Evolutionary conservation across 2,797 vertebrate species (phyloP).

Genomic region (Lagocephalus sceleratus): DNA sequence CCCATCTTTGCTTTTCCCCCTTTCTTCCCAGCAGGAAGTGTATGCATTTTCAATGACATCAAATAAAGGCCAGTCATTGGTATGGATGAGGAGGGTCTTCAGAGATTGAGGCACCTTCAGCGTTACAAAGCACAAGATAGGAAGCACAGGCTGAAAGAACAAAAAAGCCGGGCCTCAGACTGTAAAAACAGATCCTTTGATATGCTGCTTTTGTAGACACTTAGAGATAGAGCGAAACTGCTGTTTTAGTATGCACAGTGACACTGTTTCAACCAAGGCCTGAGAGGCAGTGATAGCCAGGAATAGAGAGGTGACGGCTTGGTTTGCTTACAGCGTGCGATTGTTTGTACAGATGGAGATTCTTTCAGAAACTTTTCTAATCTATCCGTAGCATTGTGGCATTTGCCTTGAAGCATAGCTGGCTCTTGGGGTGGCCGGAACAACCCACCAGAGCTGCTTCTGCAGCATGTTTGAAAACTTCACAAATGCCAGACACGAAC

Average conservation of each 20-base stretch:
- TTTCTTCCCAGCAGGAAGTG: slow-evolving; percentile 49
- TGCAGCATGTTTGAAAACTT: slow-evolving; percentile 26
- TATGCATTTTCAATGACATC: slow-evolving; percentile 74
- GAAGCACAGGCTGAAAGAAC: slow-evolving; percentile 35
- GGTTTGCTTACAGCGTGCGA: slow-evolving; percentile 28
- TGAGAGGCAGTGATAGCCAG: slow-evolving; percentile 40
- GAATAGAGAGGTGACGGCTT: slow-evolving; percentile 4
- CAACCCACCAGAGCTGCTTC: slow-evolving; percentile 31
- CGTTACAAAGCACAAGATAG: slow-evolving; percentile 53
- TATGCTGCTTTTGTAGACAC: slow-evolving; percentile 37
- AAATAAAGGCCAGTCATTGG: slow-evolving; percentile 74
- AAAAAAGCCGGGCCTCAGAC: slow-evolving; percentile 26
- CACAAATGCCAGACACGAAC: slow-evolving; percentile 23
- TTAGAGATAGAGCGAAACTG: slow-evolving; percentile 32
- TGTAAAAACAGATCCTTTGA: slow-evolving; percentile 53
- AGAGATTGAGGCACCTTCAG: slow-evolving; percentile 62
- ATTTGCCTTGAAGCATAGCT: slow-evolving; percentile 41
- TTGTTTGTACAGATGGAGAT: slow-evolving; percentile 12
- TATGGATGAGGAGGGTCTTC: slow-evolving; percentile 64
- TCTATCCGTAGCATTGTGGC: slow-evolving; percentile 26
- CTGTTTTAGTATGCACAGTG: slow-evolving; percentile 42
- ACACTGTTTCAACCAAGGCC: slow-evolving; percentile 31
- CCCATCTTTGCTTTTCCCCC: slow-evolving; percentile 55
- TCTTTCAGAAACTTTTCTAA: slow-evolving; percentile 36
- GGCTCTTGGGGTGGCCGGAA: slow-evolving; percentile 27